These are phyloP conservation scores for Melierax canorus DNA, from an alignment of 2,113 vertebrate species.

Conservation along the genomic window DNA sequence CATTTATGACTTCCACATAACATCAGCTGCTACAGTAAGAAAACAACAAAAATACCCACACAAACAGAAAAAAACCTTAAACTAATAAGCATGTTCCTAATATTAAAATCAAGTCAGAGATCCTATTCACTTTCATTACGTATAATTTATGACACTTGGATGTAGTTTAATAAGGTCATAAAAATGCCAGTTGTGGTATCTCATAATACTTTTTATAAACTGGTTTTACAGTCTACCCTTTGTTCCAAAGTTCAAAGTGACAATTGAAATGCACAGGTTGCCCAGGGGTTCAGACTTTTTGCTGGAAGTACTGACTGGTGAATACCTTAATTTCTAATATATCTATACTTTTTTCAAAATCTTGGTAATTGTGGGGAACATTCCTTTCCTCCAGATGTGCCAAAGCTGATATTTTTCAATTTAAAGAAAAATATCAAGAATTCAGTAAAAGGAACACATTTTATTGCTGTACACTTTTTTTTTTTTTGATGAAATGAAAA, in stretches of 20 bases:
- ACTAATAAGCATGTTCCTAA: slow-evolving; percentile 77
- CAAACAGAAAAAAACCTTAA: slow-evolving; percentile 51
- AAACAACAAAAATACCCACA: slow-evolving; percentile 57
- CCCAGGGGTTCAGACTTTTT: slow-evolving; percentile 67
- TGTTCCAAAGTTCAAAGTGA: slow-evolving; percentile 85
- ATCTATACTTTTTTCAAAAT: slow-evolving; percentile 49
- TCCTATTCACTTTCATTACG: slow-evolving; percentile 80
- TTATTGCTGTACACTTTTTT: slow-evolving; percentile 50
- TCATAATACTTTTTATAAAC: slow-evolving; percentile 86
- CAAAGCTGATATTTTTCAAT: slow-evolving; percentile 69
- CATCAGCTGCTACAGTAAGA: slow-evolving; percentile 72
- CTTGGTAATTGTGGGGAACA: slow-evolving; percentile 62
- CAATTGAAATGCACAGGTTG: slow-evolving; percentile 80
- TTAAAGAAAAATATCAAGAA: slow-evolving; percentile 58
- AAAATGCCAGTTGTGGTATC: slow-evolving; percentile 85
- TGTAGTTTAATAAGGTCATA: slow-evolving; percentile 85
- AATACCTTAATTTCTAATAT: slow-evolving; percentile 68
- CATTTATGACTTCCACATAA: slow-evolving; percentile 79
- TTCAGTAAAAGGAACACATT: slow-evolving; percentile 54
- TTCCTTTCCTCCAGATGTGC: slow-evolving; percentile 65
- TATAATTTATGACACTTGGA: slow-evolving; percentile 84
- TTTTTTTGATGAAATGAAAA: slow-evolving; percentile 66
- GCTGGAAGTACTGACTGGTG: slow-evolving; percentile 53
- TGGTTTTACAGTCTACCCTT: slow-evolving; percentile 83
- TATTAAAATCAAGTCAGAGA: slow-evolving; percentile 80